Conservation (phyloP, 2,888 invertebrate genomes). For the Conomelus anceps region DNA sequence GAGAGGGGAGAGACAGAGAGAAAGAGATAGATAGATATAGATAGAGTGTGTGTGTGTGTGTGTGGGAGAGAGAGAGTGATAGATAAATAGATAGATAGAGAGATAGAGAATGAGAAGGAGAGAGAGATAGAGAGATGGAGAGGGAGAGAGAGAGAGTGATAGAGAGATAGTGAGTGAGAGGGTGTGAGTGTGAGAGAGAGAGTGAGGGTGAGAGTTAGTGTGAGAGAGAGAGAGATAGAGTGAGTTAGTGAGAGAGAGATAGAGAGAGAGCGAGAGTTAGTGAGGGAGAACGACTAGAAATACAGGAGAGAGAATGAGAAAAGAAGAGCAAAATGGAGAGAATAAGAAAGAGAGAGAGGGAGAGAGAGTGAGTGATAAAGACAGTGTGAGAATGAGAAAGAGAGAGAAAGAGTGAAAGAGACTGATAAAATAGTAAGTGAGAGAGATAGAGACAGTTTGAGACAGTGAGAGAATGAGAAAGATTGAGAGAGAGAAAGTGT, state of each 20-base stretch:
- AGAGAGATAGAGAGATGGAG: too few relatives aligned
- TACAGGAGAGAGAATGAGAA: not conserved
- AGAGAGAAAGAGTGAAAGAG: conserved; percentile 5
- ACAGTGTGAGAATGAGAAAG: conserved; percentile 2
- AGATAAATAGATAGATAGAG: too few relatives aligned
- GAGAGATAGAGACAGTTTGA: not conserved
- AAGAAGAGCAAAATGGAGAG: not conserved
- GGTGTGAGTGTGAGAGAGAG: not conserved
- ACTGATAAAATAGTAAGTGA: not conserved
- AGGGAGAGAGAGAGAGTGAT: not conserved
- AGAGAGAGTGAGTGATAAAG: not conserved
- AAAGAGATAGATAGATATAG: not conserved
- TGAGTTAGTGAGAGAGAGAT: not conserved
- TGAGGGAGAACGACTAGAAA: not conserved
- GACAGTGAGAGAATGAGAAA: not conserved
- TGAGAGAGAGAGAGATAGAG: not conserved
- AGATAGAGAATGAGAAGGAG: too few relatives aligned
- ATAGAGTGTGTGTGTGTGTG: not conserved
- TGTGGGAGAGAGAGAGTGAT: not conserved
- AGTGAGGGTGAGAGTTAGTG: not conserved
- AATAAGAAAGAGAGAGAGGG: not conserved
- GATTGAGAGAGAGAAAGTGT: conserved; percentile 6
- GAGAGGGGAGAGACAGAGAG: too few relatives aligned
- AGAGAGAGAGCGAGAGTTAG: not conserved
- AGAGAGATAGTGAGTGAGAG: not conserved